phyloP scores from a whole-genome alignment of 2,888 invertebrate species.

The Liodrosophila aerea region DNA sequence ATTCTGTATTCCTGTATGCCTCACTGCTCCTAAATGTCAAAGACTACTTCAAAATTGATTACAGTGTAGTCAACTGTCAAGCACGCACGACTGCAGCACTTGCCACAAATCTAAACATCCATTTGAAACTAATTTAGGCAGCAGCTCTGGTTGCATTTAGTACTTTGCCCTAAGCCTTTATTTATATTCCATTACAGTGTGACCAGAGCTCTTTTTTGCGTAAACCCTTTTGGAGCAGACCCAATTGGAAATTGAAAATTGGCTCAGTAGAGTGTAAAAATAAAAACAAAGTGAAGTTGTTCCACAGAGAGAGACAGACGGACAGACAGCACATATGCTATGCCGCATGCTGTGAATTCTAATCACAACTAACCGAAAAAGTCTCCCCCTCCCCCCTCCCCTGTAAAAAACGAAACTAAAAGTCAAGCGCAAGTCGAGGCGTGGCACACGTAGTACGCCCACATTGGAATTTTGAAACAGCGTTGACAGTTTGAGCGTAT shows the following conservation, averaged over 20 bases:
- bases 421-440: constrained; percentile 47
- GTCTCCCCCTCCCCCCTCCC: no score
- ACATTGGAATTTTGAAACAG: constrained; percentile 51
- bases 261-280: constrained; percentile 16
- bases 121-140: no score
- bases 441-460: constrained; percentile 55
- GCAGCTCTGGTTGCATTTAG: neutral
- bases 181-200: neutral
- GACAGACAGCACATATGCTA: no score
- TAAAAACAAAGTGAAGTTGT: constrained; percentile 2
- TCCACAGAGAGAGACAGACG: no score
- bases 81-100: no score
- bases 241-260: constrained; percentile 46
- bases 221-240: constrained; percentile 14
- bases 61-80: no score
- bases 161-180: neutral
- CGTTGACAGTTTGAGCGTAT: constrained; percentile 66
- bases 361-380: constrained; percentile 32
- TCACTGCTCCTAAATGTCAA: no score
- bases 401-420: constrained; percentile 46
- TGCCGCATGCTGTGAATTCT: constrained; percentile 45
- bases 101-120: no score
- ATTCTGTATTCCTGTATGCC: no score
- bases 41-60: no score
- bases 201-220: neutral